Percentiles rank a stretch among this genome's conserved stretches.
phyloP scores from a whole-genome alignment of 2,113 vertebrate species.

The Capreolus pygargus region DNA sequence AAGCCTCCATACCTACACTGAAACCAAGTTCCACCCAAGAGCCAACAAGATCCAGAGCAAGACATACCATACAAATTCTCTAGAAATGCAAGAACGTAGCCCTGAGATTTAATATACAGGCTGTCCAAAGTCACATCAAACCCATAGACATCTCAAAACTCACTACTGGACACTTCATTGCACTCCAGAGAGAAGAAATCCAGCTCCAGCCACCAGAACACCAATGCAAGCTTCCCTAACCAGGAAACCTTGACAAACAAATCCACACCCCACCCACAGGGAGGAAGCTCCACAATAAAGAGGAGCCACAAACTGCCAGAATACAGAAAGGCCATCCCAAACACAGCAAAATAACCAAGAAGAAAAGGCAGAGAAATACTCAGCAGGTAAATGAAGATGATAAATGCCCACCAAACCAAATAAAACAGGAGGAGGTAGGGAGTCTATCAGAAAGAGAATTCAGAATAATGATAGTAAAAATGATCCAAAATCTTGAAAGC shows the following conservation, averaged over 20 bases:
- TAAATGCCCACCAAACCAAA: background rate
- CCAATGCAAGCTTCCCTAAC: background rate
- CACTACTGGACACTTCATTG: background rate
- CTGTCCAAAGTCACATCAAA: background rate
- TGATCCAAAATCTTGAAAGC: background rate
- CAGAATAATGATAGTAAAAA: background rate
- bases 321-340: background rate
- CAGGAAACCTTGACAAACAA: background rate
- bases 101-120: background rate
- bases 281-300: background rate
- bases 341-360: background rate
- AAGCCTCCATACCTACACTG: background rate
- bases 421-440: accelerated
- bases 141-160: background rate
- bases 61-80: background rate
- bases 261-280: background rate
- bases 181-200: background rate
- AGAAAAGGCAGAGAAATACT: background rate
- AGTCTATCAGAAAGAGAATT: background rate
- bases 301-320: background rate
- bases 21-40: background rate
- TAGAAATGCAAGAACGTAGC: accelerated
- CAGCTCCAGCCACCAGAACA: background rate
- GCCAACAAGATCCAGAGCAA: background rate
- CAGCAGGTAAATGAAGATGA: background rate